These are phyloP conservation scores for Geotrupes spiniger DNA, from an alignment of 2,888 invertebrate species.

Conservation along the genomic window DNA sequence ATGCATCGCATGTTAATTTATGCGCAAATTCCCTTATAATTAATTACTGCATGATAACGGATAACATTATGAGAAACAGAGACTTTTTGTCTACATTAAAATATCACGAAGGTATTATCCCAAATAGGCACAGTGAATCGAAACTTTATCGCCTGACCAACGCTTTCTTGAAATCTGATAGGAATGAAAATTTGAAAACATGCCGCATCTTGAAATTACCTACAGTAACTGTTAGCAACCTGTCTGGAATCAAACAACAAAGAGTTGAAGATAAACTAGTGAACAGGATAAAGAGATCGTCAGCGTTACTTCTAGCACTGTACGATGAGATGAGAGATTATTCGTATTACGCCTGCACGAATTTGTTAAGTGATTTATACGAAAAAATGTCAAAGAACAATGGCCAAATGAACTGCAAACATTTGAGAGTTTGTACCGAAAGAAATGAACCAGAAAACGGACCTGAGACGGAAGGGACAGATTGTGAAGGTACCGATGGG, in stretches of 20 bases:
- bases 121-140: no score
- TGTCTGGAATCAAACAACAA: conserved; percentile 9
- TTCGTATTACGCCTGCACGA: conserved; percentile 13
- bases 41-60: conserved; percentile 18
- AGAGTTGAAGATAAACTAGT: conserved; percentile 12
- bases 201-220: neutral
- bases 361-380: conserved; percentile 16
- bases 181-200: neutral
- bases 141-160: neutral
- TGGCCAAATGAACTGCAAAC: neutral
- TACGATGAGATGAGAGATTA: conserved; percentile 22
- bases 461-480: neutral
- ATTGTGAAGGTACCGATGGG: neutral
- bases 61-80: conserved; percentile 5
- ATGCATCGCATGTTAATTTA: neutral
- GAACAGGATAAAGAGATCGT: conserved; percentile 15
- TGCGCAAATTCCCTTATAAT: conserved; percentile 3
- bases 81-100: neutral
- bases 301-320: conserved; percentile 17
- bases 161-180: neutral
- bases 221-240: conserved; percentile 16
- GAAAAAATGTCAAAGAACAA: conserved; percentile 14
- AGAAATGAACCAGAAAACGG: neutral
- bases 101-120: no score
- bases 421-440: no score